Evolutionary conservation across 2,113 vertebrate species (phyloP), one percentile per base, ranked within the genome.

Genomic region (Leuciscus idus): DNA sequence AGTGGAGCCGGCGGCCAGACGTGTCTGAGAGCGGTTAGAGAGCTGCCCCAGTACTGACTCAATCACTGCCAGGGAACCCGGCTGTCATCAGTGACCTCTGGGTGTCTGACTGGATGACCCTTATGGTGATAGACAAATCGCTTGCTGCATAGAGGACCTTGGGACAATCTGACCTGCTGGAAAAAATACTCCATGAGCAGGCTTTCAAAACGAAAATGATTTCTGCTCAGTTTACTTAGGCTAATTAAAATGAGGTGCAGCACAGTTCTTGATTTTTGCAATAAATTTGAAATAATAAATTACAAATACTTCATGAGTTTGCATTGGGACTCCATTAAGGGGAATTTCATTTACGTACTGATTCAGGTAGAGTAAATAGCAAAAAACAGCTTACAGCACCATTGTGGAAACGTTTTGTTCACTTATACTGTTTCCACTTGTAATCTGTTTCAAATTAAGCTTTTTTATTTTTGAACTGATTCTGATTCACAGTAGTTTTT

Each of bases 1-100:
- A 48, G 77, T 5, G 46, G 66, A 80, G 79, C 79, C 57, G 39
- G 2, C 4, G 59, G 81, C 84, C 52, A 59, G 62, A 23, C 28
- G 59, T 39, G 52, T 87, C 68, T 61, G 70, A 48, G 59, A 7
- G 66, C 66, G 21, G 64, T 30, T 21, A 2, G 78, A 62, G 57
- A 75, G 84, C 83, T 61, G 55, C 48, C 26, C 43, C 59, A n/a
- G 52, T 30, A 19, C 33, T 36, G 83, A 59, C 76, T 74, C 66
- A 36, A 59, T 59, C 76, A 61, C 46, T 57, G 50, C 74, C 39
- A 79, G 83, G 43, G 15, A 50, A 39, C 55, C 46, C 19, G 43
- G 52, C 12, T 68, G 61, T 82, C 55, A 12, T 30, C 3, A 15
- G 39, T 30, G 83, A 81, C 83, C 87, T 81, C 87, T n/a, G 66